Evolutionary conservation across 2,113 vertebrate species (phyloP).

Genomic region (Conger conger): DNA sequence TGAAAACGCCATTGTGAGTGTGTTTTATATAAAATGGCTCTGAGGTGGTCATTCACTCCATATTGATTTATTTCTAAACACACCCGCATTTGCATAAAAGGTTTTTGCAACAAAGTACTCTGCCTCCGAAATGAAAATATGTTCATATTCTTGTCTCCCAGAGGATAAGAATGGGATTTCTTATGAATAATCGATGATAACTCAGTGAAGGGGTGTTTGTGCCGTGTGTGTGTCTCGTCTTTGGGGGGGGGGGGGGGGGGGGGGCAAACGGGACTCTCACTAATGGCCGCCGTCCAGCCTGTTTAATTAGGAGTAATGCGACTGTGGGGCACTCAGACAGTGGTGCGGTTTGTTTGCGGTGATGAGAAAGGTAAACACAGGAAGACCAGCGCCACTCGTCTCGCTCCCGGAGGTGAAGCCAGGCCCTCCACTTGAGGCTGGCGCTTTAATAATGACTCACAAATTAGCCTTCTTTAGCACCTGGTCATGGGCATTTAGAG

Average conservation of each 20-base stretch:
- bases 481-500: conserved; percentile 7
- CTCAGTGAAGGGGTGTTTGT: conserved; percentile 65
- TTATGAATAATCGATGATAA: conserved; percentile 78
- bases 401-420: conserved; percentile 34
- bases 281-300: conserved; percentile 64
- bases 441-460: conserved; percentile 1
- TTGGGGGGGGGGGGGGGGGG: conserved; percentile 64
- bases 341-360: conserved; percentile 71
- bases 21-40: not conserved
- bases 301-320: conserved; percentile 70
- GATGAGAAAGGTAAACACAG: conserved; percentile 24
- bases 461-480: conserved; percentile 6
- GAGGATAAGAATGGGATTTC: conserved; percentile 71
- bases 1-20: not conserved
- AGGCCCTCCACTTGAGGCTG: conserved; percentile 28
- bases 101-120: conserved; percentile 15
- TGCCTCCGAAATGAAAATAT: conserved; percentile 54
- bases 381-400: conserved; percentile 13
- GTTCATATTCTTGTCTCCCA: conserved; percentile 71
- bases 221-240: conserved; percentile 56
- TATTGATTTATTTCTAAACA: not conserved
- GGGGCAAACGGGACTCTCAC: conserved; percentile 68
- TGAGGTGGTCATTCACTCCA: not conserved
- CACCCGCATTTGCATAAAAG: conserved; percentile 1
- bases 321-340: conserved; percentile 62